These are phyloP conservation scores for Ptiloglossa arizonensis DNA, from an alignment of 1,140 invertebrate species.

Conservation along the genomic window DNA sequence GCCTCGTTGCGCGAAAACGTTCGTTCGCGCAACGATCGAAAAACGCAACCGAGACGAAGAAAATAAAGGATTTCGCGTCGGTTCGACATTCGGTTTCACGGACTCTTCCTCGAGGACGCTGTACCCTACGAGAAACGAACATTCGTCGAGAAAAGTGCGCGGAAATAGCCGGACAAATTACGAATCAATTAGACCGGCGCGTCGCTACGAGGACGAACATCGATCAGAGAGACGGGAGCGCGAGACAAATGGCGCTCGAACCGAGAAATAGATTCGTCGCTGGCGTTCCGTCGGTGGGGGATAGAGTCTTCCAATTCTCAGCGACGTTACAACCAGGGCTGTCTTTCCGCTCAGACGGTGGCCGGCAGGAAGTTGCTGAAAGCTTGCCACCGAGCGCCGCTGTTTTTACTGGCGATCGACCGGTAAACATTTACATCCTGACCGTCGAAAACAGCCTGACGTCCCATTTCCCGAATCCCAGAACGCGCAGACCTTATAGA, in stretches of 20 bases:
- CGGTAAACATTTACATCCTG: conserved; percentile 66
- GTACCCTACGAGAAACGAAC: no score
- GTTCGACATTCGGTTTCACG: background rate
- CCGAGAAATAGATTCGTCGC: background rate
- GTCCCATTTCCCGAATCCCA: conserved; percentile 52
- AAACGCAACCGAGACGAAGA: no score
- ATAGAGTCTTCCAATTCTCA: conserved; percentile 21
- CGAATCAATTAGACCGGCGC: background rate
- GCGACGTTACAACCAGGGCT: conserved; percentile 3
- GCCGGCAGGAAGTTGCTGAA: conserved; percentile 58
- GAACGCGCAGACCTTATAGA: conserved; percentile 10
- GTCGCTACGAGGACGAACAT: background rate
- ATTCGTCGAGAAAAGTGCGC: background rate
- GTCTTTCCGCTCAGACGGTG: conserved; percentile 8
- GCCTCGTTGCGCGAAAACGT: no score
- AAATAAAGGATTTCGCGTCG: no score
- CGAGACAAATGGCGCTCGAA: background rate
- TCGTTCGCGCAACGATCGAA: no score
- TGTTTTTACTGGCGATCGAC: conserved; percentile 69
- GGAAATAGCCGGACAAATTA: background rate
- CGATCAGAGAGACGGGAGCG: background rate
- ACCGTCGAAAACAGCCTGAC: conserved; percentile 47
- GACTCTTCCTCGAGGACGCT: background rate
- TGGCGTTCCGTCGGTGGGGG: conserved; percentile 1
- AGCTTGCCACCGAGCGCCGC: conserved; percentile 47